Evolutionary conservation across 2,888 invertebrate species (phyloP), one percentile per base, ranked within the genome.

Genomic region (Drosophila mulleri): DNA sequence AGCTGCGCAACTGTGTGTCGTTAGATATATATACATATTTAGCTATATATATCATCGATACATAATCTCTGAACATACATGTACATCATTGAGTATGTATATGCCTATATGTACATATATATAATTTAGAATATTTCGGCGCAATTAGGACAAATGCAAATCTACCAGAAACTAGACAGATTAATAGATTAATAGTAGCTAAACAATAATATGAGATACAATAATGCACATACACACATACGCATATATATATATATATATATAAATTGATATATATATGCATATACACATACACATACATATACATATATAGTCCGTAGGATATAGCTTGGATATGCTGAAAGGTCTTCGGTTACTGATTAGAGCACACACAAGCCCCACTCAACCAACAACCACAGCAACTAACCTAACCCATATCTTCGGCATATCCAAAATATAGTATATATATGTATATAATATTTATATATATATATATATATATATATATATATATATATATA

Each of bases 1-100:
- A 53, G 69, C 70, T 47, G 52, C 50, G 61, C 57, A 70, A 53
- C 67, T 67, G 58, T 52, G 58, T 52, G 32, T 45, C 37, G 37
- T 39, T 26, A 54, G 20, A 39, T 20, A 39, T 45, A 16, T n/a
- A 26, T 9, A 18, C 35, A 23, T n/a, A 41, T 20, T n/a, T 29
- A 20, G 16, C 8, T 45, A 23, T n/a, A 41, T 20, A 23, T 29
- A 20, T 26, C 8, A n/a, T n/a, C 9, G 16, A n/a, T n/a, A 18
- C 32, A 32, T 16, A 18, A 0, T 50, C 32, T 26, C 26, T n/a
- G 14, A 20, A 23, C 1, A 26, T 23, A 14, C 20, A 20, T 16
- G 44, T 14, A 37, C 16, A 26, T 16, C 16, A 26, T 11, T 4
- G 14, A 5, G 18, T 18, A 20, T 44, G 11, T 57, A 45, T 23